Evolutionary conservation across 2,888 invertebrate species (phyloP).

Genomic region (Julus scanicus): DNA sequence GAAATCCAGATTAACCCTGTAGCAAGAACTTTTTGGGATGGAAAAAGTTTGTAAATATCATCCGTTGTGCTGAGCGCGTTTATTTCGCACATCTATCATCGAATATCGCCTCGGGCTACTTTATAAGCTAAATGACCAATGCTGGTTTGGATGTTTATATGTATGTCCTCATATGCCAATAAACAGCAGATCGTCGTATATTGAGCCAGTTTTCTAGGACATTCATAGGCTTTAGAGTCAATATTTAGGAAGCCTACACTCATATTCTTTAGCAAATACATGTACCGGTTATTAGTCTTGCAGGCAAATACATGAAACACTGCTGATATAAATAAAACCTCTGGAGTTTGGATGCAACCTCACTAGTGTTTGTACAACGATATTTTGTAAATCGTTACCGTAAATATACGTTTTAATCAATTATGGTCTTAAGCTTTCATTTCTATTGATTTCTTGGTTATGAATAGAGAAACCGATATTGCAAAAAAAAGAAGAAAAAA

Average conservation of each 20-base stretch:
- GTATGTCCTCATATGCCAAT: not conserved
- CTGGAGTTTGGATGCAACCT: not conserved
- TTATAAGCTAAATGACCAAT: conserved; percentile 8
- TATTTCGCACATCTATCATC: not conserved
- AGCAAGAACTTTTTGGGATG: not conserved
- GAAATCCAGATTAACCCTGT: too few species aligned
- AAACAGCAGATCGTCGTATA: not conserved
- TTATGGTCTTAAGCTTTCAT: not conserved
- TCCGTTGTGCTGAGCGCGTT: not conserved
- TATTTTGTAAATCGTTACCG: not conserved
- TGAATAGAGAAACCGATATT: not conserved
- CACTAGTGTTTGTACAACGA: not conserved
- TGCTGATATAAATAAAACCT: not conserved
- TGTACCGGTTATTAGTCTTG: not conserved
- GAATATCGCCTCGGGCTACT: not conserved
- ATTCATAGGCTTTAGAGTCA: not conserved
- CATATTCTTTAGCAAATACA: not conserved
- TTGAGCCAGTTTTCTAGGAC: not conserved
- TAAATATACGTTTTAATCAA: not conserved
- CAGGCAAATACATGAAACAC: not conserved
- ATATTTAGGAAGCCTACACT: not conserved
- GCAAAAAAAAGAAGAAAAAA: not conserved
- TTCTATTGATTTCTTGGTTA: not conserved
- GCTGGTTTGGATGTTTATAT: not conserved
- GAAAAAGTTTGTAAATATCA: not conserved